These are phyloP conservation scores for Aphaenogaster floridana DNA, from an alignment of 1,140 invertebrate genomes.

Conservation along the genomic window DNA sequence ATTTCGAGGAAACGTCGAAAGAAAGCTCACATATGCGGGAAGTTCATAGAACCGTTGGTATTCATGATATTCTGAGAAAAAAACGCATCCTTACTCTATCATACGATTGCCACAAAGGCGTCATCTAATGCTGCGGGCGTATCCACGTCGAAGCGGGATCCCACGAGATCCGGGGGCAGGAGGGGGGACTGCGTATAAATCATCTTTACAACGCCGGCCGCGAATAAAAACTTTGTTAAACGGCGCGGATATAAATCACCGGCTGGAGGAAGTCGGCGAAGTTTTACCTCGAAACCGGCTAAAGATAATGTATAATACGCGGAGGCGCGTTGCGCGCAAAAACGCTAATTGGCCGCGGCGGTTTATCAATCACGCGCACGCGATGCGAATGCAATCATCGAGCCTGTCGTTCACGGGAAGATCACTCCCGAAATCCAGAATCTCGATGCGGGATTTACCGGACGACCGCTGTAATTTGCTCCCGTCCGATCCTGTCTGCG, in stretches of 20 bases:
- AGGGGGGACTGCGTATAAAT: conserved; percentile 37
- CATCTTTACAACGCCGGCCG: conserved; percentile 45
- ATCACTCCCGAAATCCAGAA: background rate
- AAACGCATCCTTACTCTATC: conserved; percentile 12
- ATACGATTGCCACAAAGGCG: background rate
- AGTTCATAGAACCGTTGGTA: background rate
- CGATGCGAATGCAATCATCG: background rate
- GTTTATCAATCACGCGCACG: conserved; percentile 47
- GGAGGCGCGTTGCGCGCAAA: background rate
- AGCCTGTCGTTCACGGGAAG: background rate
- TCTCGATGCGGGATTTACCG: conserved; percentile 3
- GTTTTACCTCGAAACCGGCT: conserved; percentile 38
- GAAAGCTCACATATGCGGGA: background rate
- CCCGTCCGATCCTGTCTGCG: background rate
- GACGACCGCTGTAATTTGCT: conserved; percentile 36
- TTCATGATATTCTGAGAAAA: background rate
- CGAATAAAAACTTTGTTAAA: conserved; percentile 63
- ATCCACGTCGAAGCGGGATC: conserved; percentile 23
- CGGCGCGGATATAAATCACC: conserved; percentile 53
- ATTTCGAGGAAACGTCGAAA: background rate
- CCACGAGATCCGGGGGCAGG: background rate
- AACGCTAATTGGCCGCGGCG: conserved; percentile 37
- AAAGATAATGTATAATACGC: conserved; percentile 54
- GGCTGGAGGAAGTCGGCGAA: conserved; percentile 33
- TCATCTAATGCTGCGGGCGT: background rate